These are phyloP conservation scores for Mesitornis unicolor DNA, from an alignment of 2,113 vertebrate species.

Conservation along the genomic window DNA sequence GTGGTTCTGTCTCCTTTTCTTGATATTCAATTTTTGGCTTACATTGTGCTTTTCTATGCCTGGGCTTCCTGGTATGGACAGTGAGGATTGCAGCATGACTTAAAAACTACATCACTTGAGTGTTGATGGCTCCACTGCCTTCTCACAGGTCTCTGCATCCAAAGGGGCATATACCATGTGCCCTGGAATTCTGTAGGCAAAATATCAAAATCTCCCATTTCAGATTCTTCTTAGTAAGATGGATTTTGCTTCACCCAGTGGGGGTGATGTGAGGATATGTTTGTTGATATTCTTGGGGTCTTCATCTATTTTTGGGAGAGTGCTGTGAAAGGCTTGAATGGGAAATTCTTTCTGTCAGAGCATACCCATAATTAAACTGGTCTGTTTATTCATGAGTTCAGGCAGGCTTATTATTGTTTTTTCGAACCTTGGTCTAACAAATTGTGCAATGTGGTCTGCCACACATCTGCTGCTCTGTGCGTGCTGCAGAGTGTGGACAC, in stretches of 20 bases:
- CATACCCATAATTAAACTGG: neutral
- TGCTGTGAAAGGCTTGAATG: neutral
- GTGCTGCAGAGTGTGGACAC: neutral
- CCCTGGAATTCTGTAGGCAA: neutral
- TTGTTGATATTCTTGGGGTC: neutral
- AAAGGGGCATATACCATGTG: neutral
- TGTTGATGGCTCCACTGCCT: neutral
- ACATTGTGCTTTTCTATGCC: neutral
- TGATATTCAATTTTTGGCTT: neutral
- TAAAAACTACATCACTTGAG: neutral
- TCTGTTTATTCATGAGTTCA: neutral
- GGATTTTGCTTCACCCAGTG: neutral
- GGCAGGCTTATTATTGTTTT: neutral
- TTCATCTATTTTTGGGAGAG: neutral
- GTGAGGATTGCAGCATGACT: fast-evolving
- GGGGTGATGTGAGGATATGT: neutral
- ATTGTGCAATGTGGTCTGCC: neutral
- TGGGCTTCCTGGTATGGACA: neutral
- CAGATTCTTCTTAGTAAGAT: neutral
- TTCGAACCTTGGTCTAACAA: slow-evolving; percentile 3
- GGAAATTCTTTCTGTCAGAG: neutral
- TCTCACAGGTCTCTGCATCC: neutral
- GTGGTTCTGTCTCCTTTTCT: neutral
- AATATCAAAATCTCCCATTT: neutral
- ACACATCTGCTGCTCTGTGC: neutral